Evolutionary conservation across 2,113 vertebrate species (phyloP).

Genomic region (Syngnathoides biaculeatus): DNA sequence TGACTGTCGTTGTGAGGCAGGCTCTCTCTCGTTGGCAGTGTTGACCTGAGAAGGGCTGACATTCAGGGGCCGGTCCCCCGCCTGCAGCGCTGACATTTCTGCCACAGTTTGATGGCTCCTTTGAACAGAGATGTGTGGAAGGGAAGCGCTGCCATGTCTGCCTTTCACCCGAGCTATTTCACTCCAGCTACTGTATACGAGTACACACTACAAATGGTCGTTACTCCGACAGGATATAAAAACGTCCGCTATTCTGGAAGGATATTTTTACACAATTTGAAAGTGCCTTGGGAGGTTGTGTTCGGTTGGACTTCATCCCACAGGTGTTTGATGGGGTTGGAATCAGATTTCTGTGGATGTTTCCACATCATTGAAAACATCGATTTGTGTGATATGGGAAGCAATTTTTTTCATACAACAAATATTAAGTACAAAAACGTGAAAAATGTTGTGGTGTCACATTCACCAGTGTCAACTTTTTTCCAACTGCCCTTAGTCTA

Average conservation of each 20-base stretch:
- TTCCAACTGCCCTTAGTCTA: not conserved
- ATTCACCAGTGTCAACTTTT: not conserved
- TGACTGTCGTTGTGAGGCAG: conserved; percentile 43
- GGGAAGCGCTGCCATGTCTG: conserved; percentile 64
- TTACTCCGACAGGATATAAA: not conserved
- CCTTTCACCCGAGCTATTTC: conserved; percentile 56
- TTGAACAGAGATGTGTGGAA: conserved; percentile 76
- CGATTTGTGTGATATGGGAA: too few relatives aligned
- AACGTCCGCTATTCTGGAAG: not conserved
- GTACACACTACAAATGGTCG: not conserved
- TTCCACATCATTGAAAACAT: not conserved
- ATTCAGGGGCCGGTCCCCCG: conserved; percentile 73
- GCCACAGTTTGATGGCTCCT: conserved; percentile 76
- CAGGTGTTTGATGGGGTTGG: not conserved
- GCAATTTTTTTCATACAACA: not conserved
- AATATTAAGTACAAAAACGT: too few relatives aligned
- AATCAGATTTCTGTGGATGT: not conserved
- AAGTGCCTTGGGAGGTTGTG: not conserved
- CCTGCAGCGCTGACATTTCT: conserved; percentile 77
- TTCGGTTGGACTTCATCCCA: not conserved
- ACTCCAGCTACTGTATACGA: conserved; percentile 25
- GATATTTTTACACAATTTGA: not conserved
- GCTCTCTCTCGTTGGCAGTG: conserved; percentile 47
- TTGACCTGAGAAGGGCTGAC: conserved; percentile 75
- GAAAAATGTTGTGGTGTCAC: not conserved